Conservation (phyloP, 2,797 vertebrate species). For the Novumbra hubbsi region DNA sequence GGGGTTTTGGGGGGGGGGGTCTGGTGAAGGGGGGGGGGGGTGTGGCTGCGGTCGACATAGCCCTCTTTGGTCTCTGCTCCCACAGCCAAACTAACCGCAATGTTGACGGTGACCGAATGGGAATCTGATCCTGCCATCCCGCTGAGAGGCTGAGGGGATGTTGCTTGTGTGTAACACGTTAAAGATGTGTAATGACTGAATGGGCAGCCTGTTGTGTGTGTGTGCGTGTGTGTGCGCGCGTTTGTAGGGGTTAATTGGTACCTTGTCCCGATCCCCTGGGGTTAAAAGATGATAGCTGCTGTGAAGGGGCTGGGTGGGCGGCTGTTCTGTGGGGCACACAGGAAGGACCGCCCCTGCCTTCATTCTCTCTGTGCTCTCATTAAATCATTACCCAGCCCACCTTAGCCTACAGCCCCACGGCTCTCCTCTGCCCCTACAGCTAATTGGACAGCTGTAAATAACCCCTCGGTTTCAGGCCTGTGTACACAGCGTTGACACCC, state of each 20-base stretch:
- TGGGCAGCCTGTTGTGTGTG: slow-evolving; percentile 1
- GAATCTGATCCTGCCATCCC: too few relatives aligned
- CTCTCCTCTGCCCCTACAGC: slow-evolving; percentile 9
- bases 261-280: slow-evolving; percentile 38
- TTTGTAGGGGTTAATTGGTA: slow-evolving; percentile 48
- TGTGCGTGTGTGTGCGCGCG: background rate
- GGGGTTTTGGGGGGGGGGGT: too few relatives aligned
- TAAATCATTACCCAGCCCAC: slow-evolving; percentile 12
- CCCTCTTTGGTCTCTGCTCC: too few relatives aligned
- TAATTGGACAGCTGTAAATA: background rate
- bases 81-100: too few relatives aligned
- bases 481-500: background rate
- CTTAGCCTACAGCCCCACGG: slow-evolving; percentile 6
- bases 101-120: too few relatives aligned
- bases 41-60: too few relatives aligned
- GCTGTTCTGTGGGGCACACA: slow-evolving; percentile 3
- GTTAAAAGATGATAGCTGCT: slow-evolving; percentile 32
- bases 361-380: slow-evolving; percentile 15
- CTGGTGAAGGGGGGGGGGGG: too few relatives aligned
- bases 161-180: too few relatives aligned
- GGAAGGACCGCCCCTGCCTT: background rate
- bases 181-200: too few relatives aligned
- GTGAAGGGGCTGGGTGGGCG: slow-evolving; percentile 24
- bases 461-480: slow-evolving; percentile 1
- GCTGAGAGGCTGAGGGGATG: too few relatives aligned